Evolutionary conservation across 2,888 invertebrate genomes (phyloP).

Genomic region (Euplagia quadripunctaria): DNA sequence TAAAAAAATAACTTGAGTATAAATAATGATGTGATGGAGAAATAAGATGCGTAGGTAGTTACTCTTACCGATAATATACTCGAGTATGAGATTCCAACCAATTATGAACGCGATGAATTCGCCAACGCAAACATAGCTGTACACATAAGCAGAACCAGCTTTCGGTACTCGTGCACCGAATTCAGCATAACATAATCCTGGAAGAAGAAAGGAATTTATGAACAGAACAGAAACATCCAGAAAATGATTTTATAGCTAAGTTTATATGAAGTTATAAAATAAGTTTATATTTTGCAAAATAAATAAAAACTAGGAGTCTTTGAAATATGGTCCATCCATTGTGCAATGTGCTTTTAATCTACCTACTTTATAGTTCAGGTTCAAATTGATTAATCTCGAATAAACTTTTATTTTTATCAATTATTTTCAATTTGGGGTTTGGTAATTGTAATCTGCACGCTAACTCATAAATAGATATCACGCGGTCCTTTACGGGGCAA

Average conservation of each 20-base stretch:
- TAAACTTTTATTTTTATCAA: not conserved
- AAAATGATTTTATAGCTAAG: not conserved
- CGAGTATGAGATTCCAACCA: constrained; percentile 97
- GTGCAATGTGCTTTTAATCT: not conserved
- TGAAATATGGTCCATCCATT: not conserved
- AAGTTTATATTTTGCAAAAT: too few species aligned
- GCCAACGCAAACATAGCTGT: constrained; percentile 97
- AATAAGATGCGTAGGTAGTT: not conserved
- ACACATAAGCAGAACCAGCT: constrained; percentile 97
- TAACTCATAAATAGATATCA: too few species aligned
- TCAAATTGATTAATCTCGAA: not conserved
- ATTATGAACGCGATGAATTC: constrained; percentile 97
- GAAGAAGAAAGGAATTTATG: not conserved
- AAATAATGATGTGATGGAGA: not conserved
- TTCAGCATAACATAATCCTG: constrained; percentile 96
- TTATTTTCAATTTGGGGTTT: not conserved
- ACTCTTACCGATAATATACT: constrained; percentile 93
- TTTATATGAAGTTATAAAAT: too few species aligned
- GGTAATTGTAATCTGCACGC: not conserved
- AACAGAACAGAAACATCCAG: not conserved
- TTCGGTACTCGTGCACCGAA: constrained; percentile 96
- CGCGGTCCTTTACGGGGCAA: too few species aligned
- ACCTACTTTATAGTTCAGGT: not conserved
- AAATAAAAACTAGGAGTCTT: not conserved
- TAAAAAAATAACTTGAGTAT: not conserved